phyloP scores from a whole-genome alignment of 53 echinoderm and acorn worm genomes.

The Zoroaster sp. region DNA sequence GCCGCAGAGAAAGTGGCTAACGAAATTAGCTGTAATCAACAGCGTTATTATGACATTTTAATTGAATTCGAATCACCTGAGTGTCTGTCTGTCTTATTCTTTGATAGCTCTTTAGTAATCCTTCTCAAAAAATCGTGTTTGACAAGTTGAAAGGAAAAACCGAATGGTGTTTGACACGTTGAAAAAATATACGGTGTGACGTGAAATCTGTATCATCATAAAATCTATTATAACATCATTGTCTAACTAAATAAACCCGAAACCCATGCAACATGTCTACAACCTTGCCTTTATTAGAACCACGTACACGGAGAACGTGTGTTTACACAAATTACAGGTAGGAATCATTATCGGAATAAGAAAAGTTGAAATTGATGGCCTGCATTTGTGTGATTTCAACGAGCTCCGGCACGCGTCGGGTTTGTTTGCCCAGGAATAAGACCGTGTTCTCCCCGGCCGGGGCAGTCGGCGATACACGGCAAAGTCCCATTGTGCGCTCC shows the following conservation, averaged over 20 bases:
- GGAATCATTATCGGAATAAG: not conserved
- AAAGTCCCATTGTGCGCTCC: not conserved
- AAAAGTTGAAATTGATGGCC: not conserved
- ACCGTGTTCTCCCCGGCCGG: not conserved
- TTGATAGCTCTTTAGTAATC: not conserved
- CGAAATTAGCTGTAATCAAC: slow-evolving; percentile 36
- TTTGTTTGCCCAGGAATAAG: slow-evolving; percentile 31
- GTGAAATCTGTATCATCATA: not conserved
- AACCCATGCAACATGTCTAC: slow-evolving; percentile 6
- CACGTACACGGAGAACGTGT: not conserved
- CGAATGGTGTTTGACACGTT: not conserved
- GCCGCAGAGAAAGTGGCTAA: not conserved
- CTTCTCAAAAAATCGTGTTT: not conserved
- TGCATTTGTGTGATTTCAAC: not conserved
- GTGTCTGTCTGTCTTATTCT: not conserved
- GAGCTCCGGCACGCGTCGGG: not conserved
- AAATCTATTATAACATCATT: not conserved
- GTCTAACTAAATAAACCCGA: not conserved
- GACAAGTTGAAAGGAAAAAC: not conserved
- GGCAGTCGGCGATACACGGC: not conserved
- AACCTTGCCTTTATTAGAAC: not conserved
- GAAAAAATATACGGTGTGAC: not conserved
- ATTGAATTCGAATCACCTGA: slow-evolving; percentile 8
- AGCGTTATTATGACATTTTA: not conserved
- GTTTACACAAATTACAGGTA: slow-evolving; percentile 28